Conservation (phyloP, 1,140 invertebrate genomes). For the Caenorhabditis inopinata region DNA sequence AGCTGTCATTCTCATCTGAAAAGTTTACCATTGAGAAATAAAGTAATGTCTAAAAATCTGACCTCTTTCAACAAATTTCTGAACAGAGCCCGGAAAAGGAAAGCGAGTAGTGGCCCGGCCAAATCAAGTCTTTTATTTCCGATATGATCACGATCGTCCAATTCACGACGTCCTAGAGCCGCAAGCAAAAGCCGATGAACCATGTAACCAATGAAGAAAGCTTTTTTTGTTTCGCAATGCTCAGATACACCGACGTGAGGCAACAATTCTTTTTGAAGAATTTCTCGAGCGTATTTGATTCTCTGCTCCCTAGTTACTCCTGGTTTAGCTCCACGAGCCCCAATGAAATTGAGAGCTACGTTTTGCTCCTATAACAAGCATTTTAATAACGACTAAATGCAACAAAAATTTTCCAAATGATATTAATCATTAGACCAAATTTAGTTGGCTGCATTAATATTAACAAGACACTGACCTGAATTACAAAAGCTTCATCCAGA, state of each 20-base stretch:
- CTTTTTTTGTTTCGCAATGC: constrained; percentile 98
- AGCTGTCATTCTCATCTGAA: constrained; percentile 85
- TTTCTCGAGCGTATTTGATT: constrained; percentile 97
- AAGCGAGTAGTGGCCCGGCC: constrained; percentile 90
- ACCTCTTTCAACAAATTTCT: constrained; percentile 87
- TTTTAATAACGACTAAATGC: no score
- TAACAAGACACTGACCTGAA: constrained; percentile 69
- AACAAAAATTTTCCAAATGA: no score
- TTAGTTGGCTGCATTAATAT: no score
- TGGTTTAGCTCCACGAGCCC: constrained; percentile 87
- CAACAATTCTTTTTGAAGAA: constrained; percentile 98
- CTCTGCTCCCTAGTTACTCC: constrained; percentile 97
- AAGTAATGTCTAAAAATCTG: background rate
- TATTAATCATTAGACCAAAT: no score
- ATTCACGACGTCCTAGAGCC: constrained; percentile 86
- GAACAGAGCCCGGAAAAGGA: constrained; percentile 88
- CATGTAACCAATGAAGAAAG: constrained; percentile 81
- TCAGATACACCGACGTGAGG: constrained; percentile 97
- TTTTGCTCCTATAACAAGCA: constrained; percentile 97
- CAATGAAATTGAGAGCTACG: constrained; percentile 96
- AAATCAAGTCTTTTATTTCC: constrained; percentile 96
- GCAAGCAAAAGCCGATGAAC: constrained; percentile 90
- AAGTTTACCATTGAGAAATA: background rate
- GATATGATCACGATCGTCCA: constrained; percentile 99
- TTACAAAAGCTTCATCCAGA: constrained; percentile 96